Conservation (phyloP, 2,113 vertebrate genomes). For the Monarcha castaneiventris region DNA sequence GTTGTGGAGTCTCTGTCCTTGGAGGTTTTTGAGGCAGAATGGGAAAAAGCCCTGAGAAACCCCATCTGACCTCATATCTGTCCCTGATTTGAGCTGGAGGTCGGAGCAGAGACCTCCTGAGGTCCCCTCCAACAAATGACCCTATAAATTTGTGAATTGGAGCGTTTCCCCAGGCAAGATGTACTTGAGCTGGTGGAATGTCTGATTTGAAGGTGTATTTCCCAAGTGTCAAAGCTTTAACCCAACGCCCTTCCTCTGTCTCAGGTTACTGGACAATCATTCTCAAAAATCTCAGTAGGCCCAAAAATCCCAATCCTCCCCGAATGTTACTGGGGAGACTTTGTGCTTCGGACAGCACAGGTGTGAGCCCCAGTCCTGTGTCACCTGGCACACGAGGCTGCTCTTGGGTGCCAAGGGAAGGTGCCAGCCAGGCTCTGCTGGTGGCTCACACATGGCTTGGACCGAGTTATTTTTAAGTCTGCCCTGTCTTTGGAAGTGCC, state of each 20-base stretch:
- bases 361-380: background rate
- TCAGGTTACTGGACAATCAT: background rate
- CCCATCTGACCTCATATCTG: background rate
- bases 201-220: background rate
- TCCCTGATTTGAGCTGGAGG: background rate
- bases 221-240: background rate
- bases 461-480: background rate
- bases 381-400: background rate
- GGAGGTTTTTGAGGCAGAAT: background rate
- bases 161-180: background rate
- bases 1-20: background rate
- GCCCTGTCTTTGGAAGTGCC: background rate
- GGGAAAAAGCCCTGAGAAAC: background rate
- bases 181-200: background rate
- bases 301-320: background rate
- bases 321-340: background rate
- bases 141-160: background rate
- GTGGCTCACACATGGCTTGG: background rate
- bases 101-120: background rate
- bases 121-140: background rate
- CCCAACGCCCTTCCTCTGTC: background rate
- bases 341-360: background rate
- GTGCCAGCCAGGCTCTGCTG: background rate
- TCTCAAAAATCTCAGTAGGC: background rate
- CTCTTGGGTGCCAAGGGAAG: background rate